Evolutionary conservation across 2,113 vertebrate species (phyloP).

Genomic region (Eretmochelys imbricata): DNA sequence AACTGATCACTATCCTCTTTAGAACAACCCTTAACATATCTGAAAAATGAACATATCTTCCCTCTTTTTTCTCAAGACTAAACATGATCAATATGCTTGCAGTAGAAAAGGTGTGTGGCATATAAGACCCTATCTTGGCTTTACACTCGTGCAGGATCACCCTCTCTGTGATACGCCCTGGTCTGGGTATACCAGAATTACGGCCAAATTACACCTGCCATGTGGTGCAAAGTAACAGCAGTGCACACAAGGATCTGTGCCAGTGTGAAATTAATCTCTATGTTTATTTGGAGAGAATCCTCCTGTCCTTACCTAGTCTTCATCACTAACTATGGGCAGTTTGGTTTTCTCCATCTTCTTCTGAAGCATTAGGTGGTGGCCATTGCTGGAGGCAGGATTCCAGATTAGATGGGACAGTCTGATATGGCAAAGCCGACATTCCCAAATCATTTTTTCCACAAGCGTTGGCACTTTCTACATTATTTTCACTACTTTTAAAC

Average conservation of each 20-base stretch:
- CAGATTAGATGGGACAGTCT: background rate
- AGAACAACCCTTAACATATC: background rate
- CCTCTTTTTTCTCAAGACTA: background rate
- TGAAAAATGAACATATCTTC: background rate
- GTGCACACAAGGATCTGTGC: background rate
- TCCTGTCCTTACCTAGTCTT: background rate
- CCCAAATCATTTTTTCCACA: background rate
- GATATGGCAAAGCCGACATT: accelerated
- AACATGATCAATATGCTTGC: background rate
- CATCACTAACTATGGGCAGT: background rate
- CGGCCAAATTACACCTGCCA: background rate
- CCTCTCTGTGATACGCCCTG: background rate
- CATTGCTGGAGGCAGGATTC: background rate
- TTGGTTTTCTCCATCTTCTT: background rate
- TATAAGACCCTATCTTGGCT: background rate
- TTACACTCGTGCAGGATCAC: background rate
- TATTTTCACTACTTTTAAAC: background rate
- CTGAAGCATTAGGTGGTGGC: background rate
- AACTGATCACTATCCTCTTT: background rate
- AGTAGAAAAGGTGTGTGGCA: background rate
- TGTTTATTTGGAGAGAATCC: background rate
- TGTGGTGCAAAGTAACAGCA: background rate
- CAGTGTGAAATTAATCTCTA: background rate
- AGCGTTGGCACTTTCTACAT: background rate
- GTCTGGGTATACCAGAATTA: background rate